Base-by-base conservation (phyloP, 1,140 invertebrate genomes). In the Leguminivora glycinivorella region DNA sequence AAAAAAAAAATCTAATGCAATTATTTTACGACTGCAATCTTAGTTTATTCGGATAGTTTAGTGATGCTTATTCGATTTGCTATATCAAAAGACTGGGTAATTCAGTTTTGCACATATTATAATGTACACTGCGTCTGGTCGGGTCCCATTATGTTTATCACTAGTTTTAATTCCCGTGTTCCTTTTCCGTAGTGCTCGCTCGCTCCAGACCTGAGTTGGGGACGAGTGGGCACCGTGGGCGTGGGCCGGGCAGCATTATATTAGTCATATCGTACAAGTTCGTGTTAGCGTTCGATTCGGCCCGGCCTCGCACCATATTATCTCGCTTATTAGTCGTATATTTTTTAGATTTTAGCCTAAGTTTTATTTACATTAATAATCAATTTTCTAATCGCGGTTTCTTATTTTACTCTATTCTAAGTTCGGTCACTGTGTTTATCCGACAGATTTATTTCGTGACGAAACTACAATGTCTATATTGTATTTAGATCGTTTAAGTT, bases 401-500 rank as follows among this genome's bases (percentile, higher is more conserved):
- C 24, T 60, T 60, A 60, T 60, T 26, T 29, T 29, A 26, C 6
- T 29, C n/a, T 29, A 29, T 26, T 58, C 9, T 34, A 52, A 63
- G 26, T 63, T 63, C 29, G 25, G 29, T 63, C 58, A 63, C 26
- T 31, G 58, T 29, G 26, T 63, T 63, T 63, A 26, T 60, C 56
- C 67, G 76, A 69, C 43, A 40, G 72, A 69, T 75, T 71, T 78
- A 75, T 82, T 81, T 80, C 71, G 79, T 83, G 76, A 84, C 80
- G 80, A 83, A 72, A 82, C 74, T 77, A 80, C 79, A 76, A 76
- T 77, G 68, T 81, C 75, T 76, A 71, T 75, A 78, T 74, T 70
- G 68, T 75, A 70, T 68, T 71, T 81, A 82, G 80, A 80, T 71
- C 72, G 79, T 71, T 80, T 77, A 79, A 72, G 78, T 82, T 81